These are phyloP conservation scores for Pyrrhosoma nymphula DNA, from an alignment of 2,888 invertebrate genomes.

Conservation along the genomic window DNA sequence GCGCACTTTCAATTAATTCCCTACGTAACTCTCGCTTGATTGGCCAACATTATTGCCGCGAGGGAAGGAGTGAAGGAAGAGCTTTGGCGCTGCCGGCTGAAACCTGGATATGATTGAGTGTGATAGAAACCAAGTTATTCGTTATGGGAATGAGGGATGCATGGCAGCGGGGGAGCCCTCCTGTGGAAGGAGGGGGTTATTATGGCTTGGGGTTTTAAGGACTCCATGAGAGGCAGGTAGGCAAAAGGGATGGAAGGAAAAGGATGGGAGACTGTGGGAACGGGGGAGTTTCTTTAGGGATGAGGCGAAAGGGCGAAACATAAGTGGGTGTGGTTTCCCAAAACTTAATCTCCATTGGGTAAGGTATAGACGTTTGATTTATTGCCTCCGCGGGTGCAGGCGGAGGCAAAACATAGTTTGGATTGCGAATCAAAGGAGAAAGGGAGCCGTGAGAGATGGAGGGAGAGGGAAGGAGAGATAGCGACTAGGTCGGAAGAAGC, in stretches of 20 bases:
- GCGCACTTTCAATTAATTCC: conserved; percentile 18
- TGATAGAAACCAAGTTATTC: conserved; percentile 17
- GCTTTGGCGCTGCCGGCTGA: background rate
- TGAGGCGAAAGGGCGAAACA: too few relatives aligned
- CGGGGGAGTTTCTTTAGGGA: background rate
- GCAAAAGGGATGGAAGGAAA: background rate
- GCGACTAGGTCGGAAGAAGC: background rate
- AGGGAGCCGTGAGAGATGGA: background rate
- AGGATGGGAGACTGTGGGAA: background rate
- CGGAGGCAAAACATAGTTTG: background rate
- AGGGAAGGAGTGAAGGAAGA: background rate
- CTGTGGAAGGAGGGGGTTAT: background rate
- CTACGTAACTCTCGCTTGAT: background rate
- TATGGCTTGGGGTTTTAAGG: background rate
- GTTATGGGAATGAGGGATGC: background rate
- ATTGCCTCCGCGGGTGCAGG: conserved; percentile 33
- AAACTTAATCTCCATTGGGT: conserved; percentile 59
- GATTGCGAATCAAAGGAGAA: background rate
- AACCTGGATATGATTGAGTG: conserved; percentile 17
- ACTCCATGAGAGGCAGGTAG: background rate
- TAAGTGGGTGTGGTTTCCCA: conserved; percentile 56
- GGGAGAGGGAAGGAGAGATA: background rate
- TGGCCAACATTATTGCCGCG: background rate
- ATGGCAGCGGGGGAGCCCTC: background rate
- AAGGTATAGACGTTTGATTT: conserved; percentile 50